Evolutionary conservation across 2,113 vertebrate species (phyloP), one percentile per base, ranked within the genome.

Genomic region (Amblyopsis rosae): DNA sequence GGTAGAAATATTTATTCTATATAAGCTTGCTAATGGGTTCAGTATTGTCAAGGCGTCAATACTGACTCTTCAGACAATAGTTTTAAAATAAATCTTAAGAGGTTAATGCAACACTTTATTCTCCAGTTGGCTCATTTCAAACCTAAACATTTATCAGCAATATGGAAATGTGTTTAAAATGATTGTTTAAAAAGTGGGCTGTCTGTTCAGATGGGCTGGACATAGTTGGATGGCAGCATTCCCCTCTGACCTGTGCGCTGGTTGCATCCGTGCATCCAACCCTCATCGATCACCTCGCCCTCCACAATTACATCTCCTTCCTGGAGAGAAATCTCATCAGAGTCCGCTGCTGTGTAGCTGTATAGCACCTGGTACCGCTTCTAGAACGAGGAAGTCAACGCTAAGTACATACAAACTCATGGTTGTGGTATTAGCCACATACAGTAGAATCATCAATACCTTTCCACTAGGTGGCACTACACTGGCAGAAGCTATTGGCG

Each of bases 261-360:
- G 90, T 98, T 97, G 3, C 93, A 94, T 59, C 97, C 97, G 0
- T 96, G 98, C 94, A 98, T 94, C 97, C 96, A 99, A 0, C 97
- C 97, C 0, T 97, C 96, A 0, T 98, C 96, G 1, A 99, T 98
- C 76, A 93, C 94, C 93, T 98, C 96, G 84, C 96, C 96, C 1
- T 99, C 96, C 71, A 92, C 58, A 69, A 99, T 95, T 81, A 95
- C 76, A 66, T 99, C 97, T 0, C 96, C 97, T 0, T 98, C 96
- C 76, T 94, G 93, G 82, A 99, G 96, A 12, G 96, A 97, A 19
- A 98, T 93, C 65, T 99, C 97, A 0, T 99, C 97, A 0, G 96
- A 93, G 0, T 98, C 96, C 0, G 96, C 95, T 0, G 96, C 96
- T 0, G 71, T 88, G 84, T 99, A 98, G 83, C 97, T 96, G 2